Base-by-base conservation (phyloP, 2,888 invertebrate species). In the Stenichneumon culpator region DNA sequence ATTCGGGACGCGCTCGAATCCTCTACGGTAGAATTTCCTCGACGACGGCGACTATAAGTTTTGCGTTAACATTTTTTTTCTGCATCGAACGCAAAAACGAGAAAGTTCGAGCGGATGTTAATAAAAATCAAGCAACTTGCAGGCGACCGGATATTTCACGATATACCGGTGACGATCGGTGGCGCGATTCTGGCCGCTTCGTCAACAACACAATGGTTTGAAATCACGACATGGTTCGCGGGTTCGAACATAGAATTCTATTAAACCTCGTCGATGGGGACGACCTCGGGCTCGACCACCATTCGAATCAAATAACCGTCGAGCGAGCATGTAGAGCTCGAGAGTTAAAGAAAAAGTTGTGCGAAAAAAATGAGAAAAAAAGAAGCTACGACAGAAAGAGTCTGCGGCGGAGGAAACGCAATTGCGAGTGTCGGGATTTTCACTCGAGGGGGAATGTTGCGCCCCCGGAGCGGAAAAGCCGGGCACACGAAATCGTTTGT, bases 211-310 rank as follows among this genome's bases (percentile, higher is more conserved):
- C 72, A 67, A 54, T 22, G 14, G 44, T 44, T 73, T 36, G 72
- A 81, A 83, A 84, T 77, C 44, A 74, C 72, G 84, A 80, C 80
- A 73, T 77, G 84, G 67, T 67, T 80, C 63, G 70, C 75, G 72
- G 36, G 60, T 47, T 80, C 65, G 22, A 19, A 47, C 65, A 44
- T 52, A 47, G 79, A 36, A 57, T 57, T 14, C 25, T 25, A 57
- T 57, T 25, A 57, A 57, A 57, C 25, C 25, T 57, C 57, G 57
- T 57, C 57, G 57, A 11, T 25, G 14, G 19, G 7, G 54, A 57
- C 57, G 25, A 57, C 57, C 11, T 57, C 9, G 54, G 11, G 22
- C 11, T 54, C 57, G 57, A 25, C 57, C 54, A 11, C 57, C 25
- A 3, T 22, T 14, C 57, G 11, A 11, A 57, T 22, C 57, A 5